Base-by-base conservation (phyloP, 2,888 invertebrate species). In the Aspidapion aeneum region DNA sequence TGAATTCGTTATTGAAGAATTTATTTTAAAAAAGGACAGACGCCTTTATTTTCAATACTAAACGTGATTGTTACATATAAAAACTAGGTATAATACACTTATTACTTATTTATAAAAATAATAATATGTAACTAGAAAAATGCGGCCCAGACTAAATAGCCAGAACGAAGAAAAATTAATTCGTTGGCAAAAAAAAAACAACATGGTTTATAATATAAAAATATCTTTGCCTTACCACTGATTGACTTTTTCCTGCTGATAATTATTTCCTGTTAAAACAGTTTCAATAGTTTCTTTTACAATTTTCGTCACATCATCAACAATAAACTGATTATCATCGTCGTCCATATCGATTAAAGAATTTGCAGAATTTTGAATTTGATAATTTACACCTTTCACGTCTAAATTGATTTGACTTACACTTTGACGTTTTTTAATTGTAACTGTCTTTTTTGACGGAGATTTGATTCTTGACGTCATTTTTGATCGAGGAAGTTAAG, bases 211-310 rank as follows among this genome's bases (percentile, higher is more conserved):
- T n/a, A n/a, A n/a, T n/a, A n/a, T n/a, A n/a, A n/a, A n/a, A n/a
- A n/a, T n/a, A n/a, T n/a, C n/a, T n/a, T n/a, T n/a, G n/a, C n/a
- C 35, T 35, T 35, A 35, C 92, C 92, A 92, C 71, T 84, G 84
- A 71, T 85, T 86, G 49, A 88, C 87, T 75, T 88, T 87, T 63
- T 83, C 84, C 72, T 86, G 86, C 65, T 84, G 83, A 76, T 93
- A 93, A 0, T 83, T 79, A 74, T 87, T 89, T 17, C 88, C 88
- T 51, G 90, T 91, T 63, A 93, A 86, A 58, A 87, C 85, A 55
- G 85, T 80, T 76, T 93, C 92, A 62, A 93, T 87, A 21, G 87
- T 88, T 74, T 90, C 90, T 76, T 90, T 87, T 16, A 90, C 87
- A 60, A 90, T 87, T 74, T 87, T 90, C 73, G 88, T 89, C 0